Evolutionary conservation across 35 echinoderm and acorn worm genomes (phyloP).

Genomic region (Ophioderma brevispina): DNA sequence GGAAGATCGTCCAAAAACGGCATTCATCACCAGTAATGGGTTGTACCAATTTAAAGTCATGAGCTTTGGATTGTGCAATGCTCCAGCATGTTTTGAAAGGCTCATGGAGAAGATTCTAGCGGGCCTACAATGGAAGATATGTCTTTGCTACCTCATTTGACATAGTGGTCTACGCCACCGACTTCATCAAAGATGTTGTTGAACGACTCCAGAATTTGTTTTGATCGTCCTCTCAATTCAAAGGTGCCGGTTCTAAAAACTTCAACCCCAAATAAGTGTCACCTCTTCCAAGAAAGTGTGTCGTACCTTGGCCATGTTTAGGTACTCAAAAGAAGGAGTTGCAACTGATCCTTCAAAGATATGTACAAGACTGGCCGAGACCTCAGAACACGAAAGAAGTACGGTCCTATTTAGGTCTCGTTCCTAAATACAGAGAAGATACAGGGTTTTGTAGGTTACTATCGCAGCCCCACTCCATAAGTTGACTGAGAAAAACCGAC

Average conservation of each 20-base stretch:
- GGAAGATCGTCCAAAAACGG: conserved; percentile 20
- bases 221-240: conserved; percentile 20
- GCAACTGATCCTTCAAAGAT: conserved; percentile 54
- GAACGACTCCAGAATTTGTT: conserved; percentile 60
- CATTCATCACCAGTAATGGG: conserved; percentile 23
- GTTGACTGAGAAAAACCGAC: conserved; percentile 2
- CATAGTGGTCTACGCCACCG: neutral
- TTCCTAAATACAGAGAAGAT: conserved; percentile 50
- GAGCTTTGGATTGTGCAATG: conserved; percentile 62
- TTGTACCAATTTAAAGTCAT: neutral
- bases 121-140: conserved; percentile 52
- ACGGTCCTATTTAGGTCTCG: conserved; percentile 49
- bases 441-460: conserved; percentile 21
- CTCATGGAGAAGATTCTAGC: neutral
- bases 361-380: conserved; percentile 21
- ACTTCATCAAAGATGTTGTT: neutral
- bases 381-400: conserved; percentile 39
- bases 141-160: neutral
- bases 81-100: conserved; percentile 1
- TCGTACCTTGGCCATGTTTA: conserved; percentile 61
- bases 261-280: conserved; percentile 67
- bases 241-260: conserved; percentile 1
- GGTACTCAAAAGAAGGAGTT: conserved; percentile 20
- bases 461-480: conserved; percentile 29
- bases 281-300: conserved; percentile 54